Base-by-base conservation (phyloP, 2,797 vertebrate genomes). In the Poeciliopsis infans region DNA sequence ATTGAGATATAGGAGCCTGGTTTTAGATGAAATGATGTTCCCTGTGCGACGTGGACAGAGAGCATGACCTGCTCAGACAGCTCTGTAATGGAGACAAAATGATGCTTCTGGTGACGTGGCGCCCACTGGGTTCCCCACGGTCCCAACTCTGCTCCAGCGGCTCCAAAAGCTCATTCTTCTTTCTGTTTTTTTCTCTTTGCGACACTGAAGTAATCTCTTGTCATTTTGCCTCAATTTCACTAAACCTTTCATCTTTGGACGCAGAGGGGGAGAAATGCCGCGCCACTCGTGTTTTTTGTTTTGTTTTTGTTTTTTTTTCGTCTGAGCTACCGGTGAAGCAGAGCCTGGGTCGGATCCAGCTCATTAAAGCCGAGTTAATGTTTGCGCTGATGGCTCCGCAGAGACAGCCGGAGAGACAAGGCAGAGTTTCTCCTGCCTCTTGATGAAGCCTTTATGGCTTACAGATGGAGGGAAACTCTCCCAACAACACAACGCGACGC, bases 351-450 rank as follows among this genome's bases (percentile, higher is more conserved):
- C 85, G 81, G 86, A 90, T 93, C 93, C 92, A 93, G 92, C 91
- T 94, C 89, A 94, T 94, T 94, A 93, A 92, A 90, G 89, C 82
- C 80, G 83, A 86, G 91, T 90, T 92, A 92, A 92, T 93, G 91
- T 93, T 91, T 90, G 88, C 53, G 78, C 92, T 88, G 89, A 93
- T 91, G 91, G 88, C 88, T 91, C 93, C 87, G 6, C 84, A 76
- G 91, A 91, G 92, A 91, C 92, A 78, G 80, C 77, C 28, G 12
- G 76, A 84, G 87, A 93, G 85, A 88, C 85, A 73, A 47, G 88
- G 81, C 83, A 74, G 79, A 86, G 86, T 89, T 91, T 83, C 89
- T 87, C 76, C 87, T 87, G 87, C 81, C 46, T 89, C 85, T 53
- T 88, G 89, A 85, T 55, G 77, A 86, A 90, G 83, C 78, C 79